These are phyloP conservation scores for Microplitis deprimator DNA, from an alignment of 2,888 invertebrate genomes.

Conservation along the genomic window DNA sequence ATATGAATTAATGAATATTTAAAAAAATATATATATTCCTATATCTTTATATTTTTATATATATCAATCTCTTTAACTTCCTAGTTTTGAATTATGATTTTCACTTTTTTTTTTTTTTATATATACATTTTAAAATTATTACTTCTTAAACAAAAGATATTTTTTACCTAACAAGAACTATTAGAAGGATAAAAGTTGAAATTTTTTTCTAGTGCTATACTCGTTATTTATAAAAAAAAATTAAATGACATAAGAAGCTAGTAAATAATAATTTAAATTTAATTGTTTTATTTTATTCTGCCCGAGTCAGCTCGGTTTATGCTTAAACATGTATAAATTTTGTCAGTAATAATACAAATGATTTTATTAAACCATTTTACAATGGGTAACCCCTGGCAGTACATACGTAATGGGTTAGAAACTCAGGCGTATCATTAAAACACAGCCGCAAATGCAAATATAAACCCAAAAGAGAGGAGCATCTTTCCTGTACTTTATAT, in stretches of 20 bases:
- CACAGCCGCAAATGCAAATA: constrained; percentile 17
- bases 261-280: background rate
- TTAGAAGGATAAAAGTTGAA: no score
- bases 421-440: constrained; percentile 1
- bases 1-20: no score
- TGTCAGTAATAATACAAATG: background rate
- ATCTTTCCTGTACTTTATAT: constrained; percentile 7
- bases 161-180: no score
- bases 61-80: no score
- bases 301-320: constrained; percentile 11
- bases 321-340: background rate
- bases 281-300: background rate
- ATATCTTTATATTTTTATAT: no score
- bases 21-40: no score
- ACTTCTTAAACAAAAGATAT: no score
- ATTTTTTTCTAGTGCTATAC: no score
- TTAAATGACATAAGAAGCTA: background rate
- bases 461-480: background rate
- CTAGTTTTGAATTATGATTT: no score
- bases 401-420: constrained; percentile 7
- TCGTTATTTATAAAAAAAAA: background rate
- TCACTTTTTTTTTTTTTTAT: no score
- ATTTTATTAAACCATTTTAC: constrained; percentile 10
- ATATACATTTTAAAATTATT: no score
- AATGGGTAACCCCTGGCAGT: background rate